phyloP scores from a whole-genome alignment of 2,888 invertebrate genomes.

The Trissonchulus latispiculum region DNA sequence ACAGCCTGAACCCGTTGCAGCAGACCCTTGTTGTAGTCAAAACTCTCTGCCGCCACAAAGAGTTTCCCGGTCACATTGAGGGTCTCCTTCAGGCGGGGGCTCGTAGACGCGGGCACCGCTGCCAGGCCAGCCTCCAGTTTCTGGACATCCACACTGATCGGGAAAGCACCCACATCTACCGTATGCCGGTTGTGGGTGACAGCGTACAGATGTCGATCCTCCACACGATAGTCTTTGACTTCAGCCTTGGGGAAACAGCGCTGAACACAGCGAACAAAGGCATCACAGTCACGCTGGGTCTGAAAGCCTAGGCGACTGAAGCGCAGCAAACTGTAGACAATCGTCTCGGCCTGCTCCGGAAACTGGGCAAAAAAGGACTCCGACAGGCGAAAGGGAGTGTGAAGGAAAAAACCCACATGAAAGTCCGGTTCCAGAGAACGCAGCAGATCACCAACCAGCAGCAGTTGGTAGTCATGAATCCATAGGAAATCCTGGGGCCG shows the following conservation, averaged over 20 bases:
- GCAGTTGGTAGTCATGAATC: constrained; percentile 88
- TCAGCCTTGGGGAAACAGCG: neutral
- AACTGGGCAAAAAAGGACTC: constrained; percentile 59
- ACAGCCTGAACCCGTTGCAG: constrained; percentile 25
- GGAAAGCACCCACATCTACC: constrained; percentile 63
- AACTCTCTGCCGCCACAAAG: constrained; percentile 25
- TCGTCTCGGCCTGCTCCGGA: constrained; percentile 76
- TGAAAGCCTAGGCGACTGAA: constrained; percentile 86
- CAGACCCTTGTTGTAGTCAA: constrained; percentile 28
- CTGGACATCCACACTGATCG: constrained; percentile 78
- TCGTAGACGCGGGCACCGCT: neutral
- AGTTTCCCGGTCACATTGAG: neutral
- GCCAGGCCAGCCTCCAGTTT: constrained; percentile 58
- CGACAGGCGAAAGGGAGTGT: constrained; percentile 89
- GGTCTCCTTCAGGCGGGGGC: neutral
- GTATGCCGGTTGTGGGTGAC: constrained; percentile 55
- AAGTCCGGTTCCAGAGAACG: constrained; percentile 53
- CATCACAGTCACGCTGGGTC: constrained; percentile 52
- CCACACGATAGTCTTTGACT: neutral
- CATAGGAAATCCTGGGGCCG: constrained; percentile 61
- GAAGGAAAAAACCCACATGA: constrained; percentile 72
- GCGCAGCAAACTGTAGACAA: constrained; percentile 77
- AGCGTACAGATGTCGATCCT: neutral
- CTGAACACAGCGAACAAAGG: neutral
- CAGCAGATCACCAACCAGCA: constrained; percentile 82